phyloP scores from a whole-genome alignment of 2,888 invertebrate species.

The Coenonympha glycerion region DNA sequence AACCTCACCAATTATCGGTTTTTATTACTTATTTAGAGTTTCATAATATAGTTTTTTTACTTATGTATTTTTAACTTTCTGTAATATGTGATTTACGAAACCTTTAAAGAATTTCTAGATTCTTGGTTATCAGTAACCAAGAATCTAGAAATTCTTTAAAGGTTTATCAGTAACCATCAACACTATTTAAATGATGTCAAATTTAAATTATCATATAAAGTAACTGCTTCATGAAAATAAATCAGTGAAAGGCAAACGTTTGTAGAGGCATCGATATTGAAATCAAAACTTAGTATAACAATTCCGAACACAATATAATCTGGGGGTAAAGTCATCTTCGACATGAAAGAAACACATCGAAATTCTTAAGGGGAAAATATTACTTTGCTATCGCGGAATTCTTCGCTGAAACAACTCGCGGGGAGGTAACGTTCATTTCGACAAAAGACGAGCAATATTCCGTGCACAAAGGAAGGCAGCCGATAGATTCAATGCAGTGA shows the following conservation, averaged over 20 bases:
- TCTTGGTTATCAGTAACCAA: too few relatives aligned
- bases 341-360: slow-evolving; percentile 73
- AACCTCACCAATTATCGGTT: neutral
- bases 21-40: neutral
- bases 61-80: neutral
- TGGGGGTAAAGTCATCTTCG: slow-evolving; percentile 68
- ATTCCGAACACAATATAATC: slow-evolving; percentile 64
- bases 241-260: slow-evolving; percentile 4
- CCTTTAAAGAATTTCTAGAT: too few relatives aligned
- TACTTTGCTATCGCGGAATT: slow-evolving; percentile 75
- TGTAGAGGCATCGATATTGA: slow-evolving; percentile 42
- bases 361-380: slow-evolving; percentile 74
- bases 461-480: slow-evolving; percentile 72
- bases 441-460: slow-evolving; percentile 75
- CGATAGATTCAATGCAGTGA: slow-evolving; percentile 77
- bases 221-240: slow-evolving; percentile 6
- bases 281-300: slow-evolving; percentile 53
- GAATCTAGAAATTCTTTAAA: too few relatives aligned
- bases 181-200: too few relatives aligned
- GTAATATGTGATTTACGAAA: too few relatives aligned
- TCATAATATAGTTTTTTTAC: neutral
- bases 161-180: too few relatives aligned
- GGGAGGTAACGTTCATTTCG: slow-evolving; percentile 73
- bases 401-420: slow-evolving; percentile 72
- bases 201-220: too few relatives aligned